Base-by-base conservation (phyloP, 1,140 invertebrate genomes). In the Rhagoletis pomonella region DNA sequence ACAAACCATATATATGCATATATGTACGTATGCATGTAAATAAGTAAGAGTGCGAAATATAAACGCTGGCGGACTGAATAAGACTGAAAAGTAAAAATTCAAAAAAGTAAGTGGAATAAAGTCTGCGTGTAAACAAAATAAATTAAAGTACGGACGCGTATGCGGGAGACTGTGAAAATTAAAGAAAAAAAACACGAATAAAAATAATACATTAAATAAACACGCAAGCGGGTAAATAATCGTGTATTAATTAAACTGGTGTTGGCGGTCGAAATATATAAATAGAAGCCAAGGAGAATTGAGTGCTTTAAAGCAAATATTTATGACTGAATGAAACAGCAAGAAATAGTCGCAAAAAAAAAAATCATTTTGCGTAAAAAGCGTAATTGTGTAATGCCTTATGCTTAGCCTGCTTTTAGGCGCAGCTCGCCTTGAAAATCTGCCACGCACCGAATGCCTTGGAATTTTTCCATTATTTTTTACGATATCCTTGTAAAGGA, bases 181-280 rank as follows among this genome's bases (percentile, higher is more conserved):
- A 62, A 62, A 62, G 17, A 9, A 7, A 9, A 2, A 73, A 50
- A 14, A n/a, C 17, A 81, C 29, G 29, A 81, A 29, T n/a, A 50
- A 29, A 29, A 29, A 29, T 29, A 29, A 29, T 29, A 29, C 29
- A 29, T 29, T 29, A 29, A 81, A 81, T 55, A 81, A 81, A 19
- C 73, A 81, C 73, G 73, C 73, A 81, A 81, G 44, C 47, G 73
- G 14, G 47, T 17, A 81, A 81, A 81, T 81, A 81, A 81, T 50
- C 73, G 73, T 3, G 73, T 81, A 81, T 47, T 81, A 81, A 81
- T 81, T 81, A 81, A 81, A 81, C 73, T 81, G 17, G 12, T 73
- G 69, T 73, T 44, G 69, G 17, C 44, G 17, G 9, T 6, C 1
- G 44, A 47, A 17, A 62, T 17, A 1, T 62, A 0, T 0, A 55